A percentile compares a stretch with the other conserved stretches of the same genome.
These are phyloP conservation scores for Alosa alosa DNA, from an alignment of 2,113 vertebrate species.

Conservation along the genomic window DNA sequence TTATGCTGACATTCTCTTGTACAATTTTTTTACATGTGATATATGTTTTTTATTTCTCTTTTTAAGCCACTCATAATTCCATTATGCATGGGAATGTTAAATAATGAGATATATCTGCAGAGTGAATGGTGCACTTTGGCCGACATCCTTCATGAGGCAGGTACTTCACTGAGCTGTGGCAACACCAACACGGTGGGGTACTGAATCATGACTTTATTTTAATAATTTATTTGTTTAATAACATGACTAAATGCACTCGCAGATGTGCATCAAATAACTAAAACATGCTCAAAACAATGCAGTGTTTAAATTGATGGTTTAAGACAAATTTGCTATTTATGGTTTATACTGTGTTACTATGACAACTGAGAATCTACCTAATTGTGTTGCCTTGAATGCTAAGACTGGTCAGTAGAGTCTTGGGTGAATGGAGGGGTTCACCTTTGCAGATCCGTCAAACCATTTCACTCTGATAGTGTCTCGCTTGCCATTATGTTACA, in stretches of 20 bases:
- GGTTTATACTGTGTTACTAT: constrained; percentile 7
- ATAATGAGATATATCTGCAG: neutral
- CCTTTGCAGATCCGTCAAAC: neutral
- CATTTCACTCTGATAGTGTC: neutral
- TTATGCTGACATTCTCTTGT: neutral
- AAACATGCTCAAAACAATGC: neutral
- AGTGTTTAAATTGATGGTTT: neutral
- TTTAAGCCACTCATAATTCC: neutral
- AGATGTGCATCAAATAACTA: neutral
- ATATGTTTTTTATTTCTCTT: neutral
- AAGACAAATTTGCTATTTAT: neutral
- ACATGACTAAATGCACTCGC: neutral
- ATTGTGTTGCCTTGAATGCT: neutral
- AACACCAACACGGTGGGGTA: neutral
- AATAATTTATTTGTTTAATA: neutral
- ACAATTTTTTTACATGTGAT: neutral
- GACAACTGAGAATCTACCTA: constrained; percentile 1
- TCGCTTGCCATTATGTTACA: neutral
- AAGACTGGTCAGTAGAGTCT: neutral
- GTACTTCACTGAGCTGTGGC: neutral
- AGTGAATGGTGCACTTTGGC: neutral
- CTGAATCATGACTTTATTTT: neutral
- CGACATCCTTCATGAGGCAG: neutral
- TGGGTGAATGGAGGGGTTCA: neutral
- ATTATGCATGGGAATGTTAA: neutral